Evolutionary conservation across 2,113 vertebrate species (phyloP), one percentile per base, ranked within the genome.

Genomic region (Ceratotherium simum): DNA sequence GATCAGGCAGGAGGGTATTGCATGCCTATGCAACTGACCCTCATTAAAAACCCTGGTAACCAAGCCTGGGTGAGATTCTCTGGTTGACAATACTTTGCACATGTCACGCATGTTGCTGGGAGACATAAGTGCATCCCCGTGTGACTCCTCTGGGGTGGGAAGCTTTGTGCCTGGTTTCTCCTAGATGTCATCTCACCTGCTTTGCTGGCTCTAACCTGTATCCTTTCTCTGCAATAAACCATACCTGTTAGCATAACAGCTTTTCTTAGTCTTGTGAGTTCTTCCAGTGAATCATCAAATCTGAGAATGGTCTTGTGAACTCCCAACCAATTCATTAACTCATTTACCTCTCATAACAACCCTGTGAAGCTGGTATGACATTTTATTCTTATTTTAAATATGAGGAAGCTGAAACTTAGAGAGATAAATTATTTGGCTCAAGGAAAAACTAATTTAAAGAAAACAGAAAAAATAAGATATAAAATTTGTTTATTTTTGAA

Each of bases 401-500:
- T 48, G 48, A 48, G 48, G 48, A 48, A 48, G 48, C 48, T 48
- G 48, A 48, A 11, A 48, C 48, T 11, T 48, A 48, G 48, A 48
- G 48, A 48, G 48, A 48, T 9, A 48, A 11, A 48, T 25, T 36
- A 69, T 81, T 76, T 81, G 70, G 16, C 20, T 56, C 29, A 86
- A 64, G 46, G 27, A 60, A 56, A 95, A 56, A 29, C 2, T 67
- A 58, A 56, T 18, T n/a, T 90, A 83, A 83, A 90, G 60, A 46
- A 70, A 12, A 62, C 2, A 12, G 48, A 48, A 7, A 36, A 56
- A 81, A 39, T 42, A 75, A 54, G 25, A n/a, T 60, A 87, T 14
- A 70, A 70, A 87, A 90, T 75, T 39, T 88, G 25, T 31, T 69
- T 75, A 12, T 6, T 84, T 92, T 51, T 84, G 5, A 65, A 54